A percentile compares a stretch with the other conserved stretches of the same genome.
phyloP scores from a whole-genome alignment of 2,113 vertebrate genomes.

The Aspidoscelis tigris region DNA sequence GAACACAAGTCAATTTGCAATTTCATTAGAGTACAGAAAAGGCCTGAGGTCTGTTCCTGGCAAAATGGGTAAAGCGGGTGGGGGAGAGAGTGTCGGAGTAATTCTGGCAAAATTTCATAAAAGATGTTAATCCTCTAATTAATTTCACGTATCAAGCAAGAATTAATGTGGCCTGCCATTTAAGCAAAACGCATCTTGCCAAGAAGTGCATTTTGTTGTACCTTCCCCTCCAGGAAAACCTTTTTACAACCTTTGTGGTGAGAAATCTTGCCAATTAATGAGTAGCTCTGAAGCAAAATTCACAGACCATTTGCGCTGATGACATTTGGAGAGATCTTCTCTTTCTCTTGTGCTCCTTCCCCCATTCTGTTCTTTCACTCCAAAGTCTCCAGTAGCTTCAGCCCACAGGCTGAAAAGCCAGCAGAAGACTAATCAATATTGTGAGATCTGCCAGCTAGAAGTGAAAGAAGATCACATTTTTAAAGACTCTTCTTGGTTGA shows the following conservation, averaged over 20 bases:
- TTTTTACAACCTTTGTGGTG: constrained; percentile 89
- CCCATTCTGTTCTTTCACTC: constrained; percentile 39
- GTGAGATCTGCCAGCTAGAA: constrained; percentile 76
- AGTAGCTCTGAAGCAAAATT: constrained; percentile 91
- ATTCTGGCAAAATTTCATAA: constrained; percentile 75
- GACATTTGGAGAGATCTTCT: constrained; percentile 81
- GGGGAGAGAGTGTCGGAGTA: constrained; percentile 11
- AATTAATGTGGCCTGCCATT: constrained; percentile 78
- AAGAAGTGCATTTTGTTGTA: constrained; percentile 82
- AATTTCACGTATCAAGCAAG: constrained; percentile 79
- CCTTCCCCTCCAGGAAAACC: constrained; percentile 85
- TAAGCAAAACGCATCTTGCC: constrained; percentile 74
- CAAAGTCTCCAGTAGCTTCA: constrained; percentile 70
- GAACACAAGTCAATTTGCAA: constrained; percentile 84
- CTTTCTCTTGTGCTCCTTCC: background rate
- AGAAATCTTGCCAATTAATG: constrained; percentile 92
- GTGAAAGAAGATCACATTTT: constrained; percentile 73
- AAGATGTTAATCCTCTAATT: constrained; percentile 80
- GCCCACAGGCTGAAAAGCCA: constrained; percentile 72
- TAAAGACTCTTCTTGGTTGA: constrained; percentile 66
- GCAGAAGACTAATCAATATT: constrained; percentile 79
- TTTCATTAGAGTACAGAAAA: constrained; percentile 81
- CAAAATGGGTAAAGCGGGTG: constrained; percentile 44
- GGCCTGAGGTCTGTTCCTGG: constrained; percentile 76
- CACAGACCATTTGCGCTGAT: constrained; percentile 95